Conservation (phyloP, 1,140 invertebrate genomes). For the Gyrodactylus bullatarudis region DNA sequence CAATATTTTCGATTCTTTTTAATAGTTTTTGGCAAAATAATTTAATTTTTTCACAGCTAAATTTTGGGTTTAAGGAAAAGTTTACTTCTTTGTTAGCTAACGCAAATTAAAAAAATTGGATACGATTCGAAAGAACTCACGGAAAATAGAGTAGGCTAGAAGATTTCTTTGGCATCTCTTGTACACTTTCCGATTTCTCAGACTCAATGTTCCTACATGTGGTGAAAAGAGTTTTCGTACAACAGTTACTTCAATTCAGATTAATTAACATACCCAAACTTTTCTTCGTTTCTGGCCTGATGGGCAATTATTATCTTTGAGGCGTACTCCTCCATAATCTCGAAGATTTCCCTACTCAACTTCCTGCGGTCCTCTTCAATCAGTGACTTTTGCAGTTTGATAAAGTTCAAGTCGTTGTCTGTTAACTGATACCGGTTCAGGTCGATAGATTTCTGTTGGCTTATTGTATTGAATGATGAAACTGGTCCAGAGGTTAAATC, state of each 20-base stretch:
- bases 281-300: background rate
- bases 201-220: too few relatives aligned
- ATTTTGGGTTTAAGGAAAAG: too few relatives aligned
- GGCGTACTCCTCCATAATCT: background rate
- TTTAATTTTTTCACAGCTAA: too few relatives aligned
- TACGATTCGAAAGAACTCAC: too few relatives aligned
- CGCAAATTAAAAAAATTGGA: too few relatives aligned
- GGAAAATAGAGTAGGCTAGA: background rate
- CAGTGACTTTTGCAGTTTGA: background rate
- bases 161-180: background rate
- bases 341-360: background rate
- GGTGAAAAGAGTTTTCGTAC: too few relatives aligned
- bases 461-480: background rate
- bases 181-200: too few relatives aligned
- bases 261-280: too few relatives aligned
- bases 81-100: too few relatives aligned
- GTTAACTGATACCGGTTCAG: background rate
- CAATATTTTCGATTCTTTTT: too few relatives aligned
- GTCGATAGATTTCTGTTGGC: background rate
- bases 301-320: background rate
- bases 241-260: too few relatives aligned
- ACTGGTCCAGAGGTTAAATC: background rate
- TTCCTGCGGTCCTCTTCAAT: background rate
- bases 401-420: background rate
- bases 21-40: too few relatives aligned